These are phyloP conservation scores for Dendroctonus valens DNA, from an alignment of 1,140 invertebrate genomes.

Conservation along the genomic window DNA sequence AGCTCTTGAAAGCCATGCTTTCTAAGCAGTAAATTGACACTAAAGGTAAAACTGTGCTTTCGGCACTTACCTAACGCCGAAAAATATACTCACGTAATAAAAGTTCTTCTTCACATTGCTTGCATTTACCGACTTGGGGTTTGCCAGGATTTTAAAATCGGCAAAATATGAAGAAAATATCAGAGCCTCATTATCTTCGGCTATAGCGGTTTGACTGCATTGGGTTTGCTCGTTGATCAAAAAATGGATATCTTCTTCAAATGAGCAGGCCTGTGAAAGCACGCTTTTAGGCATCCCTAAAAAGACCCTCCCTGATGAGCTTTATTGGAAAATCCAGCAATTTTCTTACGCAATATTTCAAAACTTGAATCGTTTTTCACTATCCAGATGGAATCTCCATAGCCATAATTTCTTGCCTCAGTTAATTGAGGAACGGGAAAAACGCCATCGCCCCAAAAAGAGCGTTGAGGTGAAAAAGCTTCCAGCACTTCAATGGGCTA, in stretches of 20 bases:
- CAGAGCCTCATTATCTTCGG: slow-evolving; percentile 48
- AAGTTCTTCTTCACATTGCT: too few relatives aligned
- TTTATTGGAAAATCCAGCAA: slow-evolving; percentile 4
- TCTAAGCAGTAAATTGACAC: too few relatives aligned
- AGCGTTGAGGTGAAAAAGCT: too few relatives aligned
- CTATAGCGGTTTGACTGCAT: slow-evolving; percentile 52
- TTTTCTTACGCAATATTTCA: slow-evolving; percentile 23
- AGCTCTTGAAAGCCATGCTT: too few relatives aligned
- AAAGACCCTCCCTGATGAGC: slow-evolving; percentile 25
- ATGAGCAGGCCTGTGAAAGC: slow-evolving; percentile 49
- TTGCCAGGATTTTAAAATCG: slow-evolving; percentile 33
- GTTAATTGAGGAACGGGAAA: not conserved
- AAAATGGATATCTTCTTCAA: slow-evolving; percentile 51
- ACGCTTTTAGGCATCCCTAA: slow-evolving; percentile 52
- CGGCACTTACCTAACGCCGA: too few relatives aligned
- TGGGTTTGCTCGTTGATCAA: slow-evolving; percentile 50
- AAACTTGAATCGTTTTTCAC: slow-evolving; percentile 16
- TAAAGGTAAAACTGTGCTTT: too few relatives aligned
- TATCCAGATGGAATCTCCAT: slow-evolving; percentile 35
- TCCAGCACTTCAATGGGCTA: too few relatives aligned
- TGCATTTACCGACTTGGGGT: slow-evolving; percentile 11
- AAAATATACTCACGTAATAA: too few relatives aligned
- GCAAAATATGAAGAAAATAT: slow-evolving; percentile 45
- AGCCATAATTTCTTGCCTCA: slow-evolving; percentile 25
- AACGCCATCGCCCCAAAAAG: not conserved